Conservation (phyloP, 2,888 invertebrate species). For the Diloba caeruleocephala region DNA sequence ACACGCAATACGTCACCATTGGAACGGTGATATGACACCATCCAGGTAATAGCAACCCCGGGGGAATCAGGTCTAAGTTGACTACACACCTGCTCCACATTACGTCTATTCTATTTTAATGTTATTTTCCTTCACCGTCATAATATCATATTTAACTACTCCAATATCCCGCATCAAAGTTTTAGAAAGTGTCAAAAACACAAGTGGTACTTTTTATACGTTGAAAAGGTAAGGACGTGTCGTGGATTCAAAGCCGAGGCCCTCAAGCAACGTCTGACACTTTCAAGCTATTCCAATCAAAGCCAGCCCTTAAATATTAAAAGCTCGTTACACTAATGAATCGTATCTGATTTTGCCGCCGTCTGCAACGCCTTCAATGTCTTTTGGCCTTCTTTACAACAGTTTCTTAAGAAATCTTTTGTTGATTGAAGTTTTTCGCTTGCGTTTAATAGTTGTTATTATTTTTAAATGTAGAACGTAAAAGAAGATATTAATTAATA, state of each 20-base stretch:
- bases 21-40: no score
- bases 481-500: no score
- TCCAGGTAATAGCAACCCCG: no score
- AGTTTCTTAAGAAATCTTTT: constrained; percentile 74
- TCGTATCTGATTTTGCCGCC: constrained; percentile 87
- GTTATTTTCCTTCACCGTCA: background rate
- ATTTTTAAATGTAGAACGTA: constrained; percentile 18
- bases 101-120: background rate
- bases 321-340: constrained; percentile 88
- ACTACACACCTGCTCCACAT: no score
- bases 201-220: constrained; percentile 57
- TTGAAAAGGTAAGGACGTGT: constrained; percentile 63
- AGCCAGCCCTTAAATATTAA: constrained; percentile 85
- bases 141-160: background rate
- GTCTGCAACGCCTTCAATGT: constrained; percentile 74
- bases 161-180: constrained; percentile 45
- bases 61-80: no score
- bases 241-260: constrained; percentile 65
- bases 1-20: no score
- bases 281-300: constrained; percentile 84
- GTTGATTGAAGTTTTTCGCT: constrained; percentile 54
- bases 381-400: constrained; percentile 75
- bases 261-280: constrained; percentile 76
- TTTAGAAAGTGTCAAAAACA: constrained; percentile 69
- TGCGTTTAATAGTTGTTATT: constrained; percentile 44